These are phyloP conservation scores for Polydrusus tereticollis DNA, from an alignment of 2,888 invertebrate genomes.

Conservation along the genomic window DNA sequence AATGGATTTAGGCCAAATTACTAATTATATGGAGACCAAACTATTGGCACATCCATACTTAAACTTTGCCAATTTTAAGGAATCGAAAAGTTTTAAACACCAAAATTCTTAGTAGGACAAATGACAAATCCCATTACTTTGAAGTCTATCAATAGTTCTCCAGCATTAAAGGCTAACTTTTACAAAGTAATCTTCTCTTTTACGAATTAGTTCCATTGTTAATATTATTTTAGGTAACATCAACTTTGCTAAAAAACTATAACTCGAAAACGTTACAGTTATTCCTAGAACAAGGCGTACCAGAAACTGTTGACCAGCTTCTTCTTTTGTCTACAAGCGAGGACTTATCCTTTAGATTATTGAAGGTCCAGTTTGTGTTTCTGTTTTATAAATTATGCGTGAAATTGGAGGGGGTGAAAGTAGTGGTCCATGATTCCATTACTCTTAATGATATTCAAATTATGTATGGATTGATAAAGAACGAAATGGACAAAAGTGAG, in stretches of 20 bases:
- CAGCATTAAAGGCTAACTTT: too few species aligned
- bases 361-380: slow-evolving; percentile 35
- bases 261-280: slow-evolving; percentile 8
- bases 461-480: slow-evolving; percentile 28
- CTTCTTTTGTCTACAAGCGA: slow-evolving; percentile 34
- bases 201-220: too few species aligned
- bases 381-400: slow-evolving; percentile 29
- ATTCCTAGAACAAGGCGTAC: slow-evolving; percentile 27
- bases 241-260: slow-evolving; percentile 19
- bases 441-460: slow-evolving; percentile 25
- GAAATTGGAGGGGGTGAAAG: not conserved
- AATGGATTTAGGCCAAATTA: too few species aligned
- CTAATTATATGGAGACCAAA: too few species aligned
- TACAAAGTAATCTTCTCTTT: too few species aligned
- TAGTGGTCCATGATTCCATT: slow-evolving; percentile 11
- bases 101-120: too few species aligned
- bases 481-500: slow-evolving; percentile 43
- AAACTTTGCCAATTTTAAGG: too few species aligned
- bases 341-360: slow-evolving; percentile 35
- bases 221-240: slow-evolving; percentile 31
- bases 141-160: too few species aligned
- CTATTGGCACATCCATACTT: too few species aligned
- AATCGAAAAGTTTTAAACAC: too few species aligned
- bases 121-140: too few species aligned
- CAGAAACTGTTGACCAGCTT: slow-evolving; percentile 16